Percentiles rank a stretch among this genome's conserved stretches.
These are phyloP conservation scores for Cheumatopsyche charites DNA, from an alignment of 1,140 invertebrate genomes.

Conservation along the genomic window DNA sequence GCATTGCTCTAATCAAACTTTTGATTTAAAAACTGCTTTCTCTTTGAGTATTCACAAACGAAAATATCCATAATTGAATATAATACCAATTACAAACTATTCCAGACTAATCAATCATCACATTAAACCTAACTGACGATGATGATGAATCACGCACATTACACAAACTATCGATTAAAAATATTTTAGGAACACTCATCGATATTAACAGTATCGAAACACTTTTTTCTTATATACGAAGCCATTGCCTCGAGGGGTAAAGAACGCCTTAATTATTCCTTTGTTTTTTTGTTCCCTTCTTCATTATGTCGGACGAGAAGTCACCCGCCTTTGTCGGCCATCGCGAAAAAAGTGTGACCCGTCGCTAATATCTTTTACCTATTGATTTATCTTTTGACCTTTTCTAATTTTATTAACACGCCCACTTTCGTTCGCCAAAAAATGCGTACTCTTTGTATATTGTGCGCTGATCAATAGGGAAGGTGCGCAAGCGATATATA, in stretches of 20 bases:
- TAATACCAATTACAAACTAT: too few species aligned
- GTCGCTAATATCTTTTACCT: slow-evolving; percentile 30
- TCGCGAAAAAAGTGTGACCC: slow-evolving; percentile 29
- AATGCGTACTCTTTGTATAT: not conserved
- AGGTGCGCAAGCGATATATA: slow-evolving; percentile 3
- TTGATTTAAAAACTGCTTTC: too few species aligned
- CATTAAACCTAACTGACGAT: too few species aligned
- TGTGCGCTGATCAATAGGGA: slow-evolving; percentile 15
- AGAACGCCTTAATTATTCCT: slow-evolving; percentile 26
- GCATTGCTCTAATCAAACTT: too few species aligned
- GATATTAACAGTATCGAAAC: slow-evolving; percentile 30
- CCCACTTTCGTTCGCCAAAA: slow-evolving; percentile 19
- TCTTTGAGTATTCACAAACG: too few species aligned
- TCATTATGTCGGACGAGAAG: slow-evolving; percentile 5
- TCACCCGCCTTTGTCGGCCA: too few species aligned
- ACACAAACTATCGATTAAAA: too few species aligned
- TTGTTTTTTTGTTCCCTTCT: slow-evolving; percentile 16
- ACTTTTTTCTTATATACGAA: slow-evolving; percentile 9
- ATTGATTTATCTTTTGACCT: slow-evolving; percentile 40
- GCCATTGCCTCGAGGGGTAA: slow-evolving; percentile 12
- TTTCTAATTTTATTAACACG: slow-evolving; percentile 33
- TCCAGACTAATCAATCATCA: too few species aligned
- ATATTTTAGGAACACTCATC: not conserved
- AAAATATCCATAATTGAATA: too few species aligned
- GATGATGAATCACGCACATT: too few species aligned